phyloP scores from a whole-genome alignment of 1,140 invertebrate species.

The Cyclargus thomasi region DNA sequence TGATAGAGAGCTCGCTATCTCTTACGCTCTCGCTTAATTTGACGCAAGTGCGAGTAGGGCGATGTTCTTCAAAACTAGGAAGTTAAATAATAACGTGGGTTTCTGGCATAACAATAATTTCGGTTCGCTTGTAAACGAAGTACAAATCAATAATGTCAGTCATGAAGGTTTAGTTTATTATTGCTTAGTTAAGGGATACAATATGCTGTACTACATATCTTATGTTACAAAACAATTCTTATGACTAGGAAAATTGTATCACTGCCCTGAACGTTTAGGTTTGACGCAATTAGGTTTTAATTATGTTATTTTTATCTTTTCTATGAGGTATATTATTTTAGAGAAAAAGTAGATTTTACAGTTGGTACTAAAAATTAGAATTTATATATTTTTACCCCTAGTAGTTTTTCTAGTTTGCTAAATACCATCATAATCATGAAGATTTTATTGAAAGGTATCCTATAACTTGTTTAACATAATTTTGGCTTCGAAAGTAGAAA shows the following conservation, averaged over 20 bases:
- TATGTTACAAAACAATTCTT: constrained; percentile 27
- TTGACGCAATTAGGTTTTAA: not conserved
- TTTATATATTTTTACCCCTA: too few relatives aligned
- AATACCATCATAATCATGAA: too few relatives aligned
- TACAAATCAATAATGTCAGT: constrained; percentile 52
- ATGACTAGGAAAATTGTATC: not conserved
- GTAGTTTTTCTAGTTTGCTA: too few relatives aligned
- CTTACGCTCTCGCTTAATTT: too few relatives aligned
- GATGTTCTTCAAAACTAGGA: not conserved
- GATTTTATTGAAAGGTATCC: too few relatives aligned
- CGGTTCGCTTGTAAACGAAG: constrained; percentile 54
- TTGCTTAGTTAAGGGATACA: constrained; percentile 43
- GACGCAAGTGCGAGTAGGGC: not conserved
- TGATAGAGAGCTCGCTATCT: too few relatives aligned
- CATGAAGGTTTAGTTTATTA: constrained; percentile 39
- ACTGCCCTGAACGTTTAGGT: not conserved
- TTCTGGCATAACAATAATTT: constrained; percentile 14
- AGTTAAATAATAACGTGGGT: constrained; percentile 6
- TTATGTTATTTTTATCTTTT: not conserved
- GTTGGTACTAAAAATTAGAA: too few relatives aligned
- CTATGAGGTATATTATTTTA: too few relatives aligned
- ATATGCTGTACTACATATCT: constrained; percentile 46
- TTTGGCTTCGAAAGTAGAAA: too few relatives aligned
- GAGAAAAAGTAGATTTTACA: too few relatives aligned
- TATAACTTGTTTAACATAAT: too few relatives aligned